Evolutionary conservation across 2,888 invertebrate species (phyloP).

Genomic region (Tuberolachnus salignus): DNA sequence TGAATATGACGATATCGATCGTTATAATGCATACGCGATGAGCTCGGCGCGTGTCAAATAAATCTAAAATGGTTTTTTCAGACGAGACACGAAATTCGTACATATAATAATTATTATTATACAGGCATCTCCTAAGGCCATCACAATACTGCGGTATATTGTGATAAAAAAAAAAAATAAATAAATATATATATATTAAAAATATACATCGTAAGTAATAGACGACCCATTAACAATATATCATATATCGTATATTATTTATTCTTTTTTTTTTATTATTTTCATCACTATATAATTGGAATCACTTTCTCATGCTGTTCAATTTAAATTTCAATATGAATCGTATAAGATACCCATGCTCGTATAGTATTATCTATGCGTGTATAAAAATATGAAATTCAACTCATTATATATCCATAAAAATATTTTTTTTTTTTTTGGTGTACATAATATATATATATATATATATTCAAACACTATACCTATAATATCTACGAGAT

Average conservation of each 20-base stretch:
- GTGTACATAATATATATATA: too few species aligned
- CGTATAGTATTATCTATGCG: too few species aligned
- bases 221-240: too few species aligned
- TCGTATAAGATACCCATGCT: background rate
- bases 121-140: background rate
- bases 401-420: too few species aligned
- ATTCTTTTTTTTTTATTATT: background rate
- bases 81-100: conserved; percentile 5
- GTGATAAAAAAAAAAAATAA: too few species aligned
- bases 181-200: too few species aligned
- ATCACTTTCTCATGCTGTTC: conserved; percentile 1
- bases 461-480: too few species aligned
- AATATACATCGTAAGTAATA: too few species aligned
- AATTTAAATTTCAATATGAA: background rate
- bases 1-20: background rate
- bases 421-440: too few species aligned
- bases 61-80: background rate
- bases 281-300: background rate
- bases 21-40: background rate
- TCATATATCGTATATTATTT: too few species aligned
- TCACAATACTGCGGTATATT: background rate
- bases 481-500: background rate
- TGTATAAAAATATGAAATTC: background rate
- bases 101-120: background rate
- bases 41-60: background rate